These are phyloP conservation scores for Lytechinus variegatus DNA, from an alignment of 35 echinoderm and acorn worm species.

Conservation along the genomic window DNA sequence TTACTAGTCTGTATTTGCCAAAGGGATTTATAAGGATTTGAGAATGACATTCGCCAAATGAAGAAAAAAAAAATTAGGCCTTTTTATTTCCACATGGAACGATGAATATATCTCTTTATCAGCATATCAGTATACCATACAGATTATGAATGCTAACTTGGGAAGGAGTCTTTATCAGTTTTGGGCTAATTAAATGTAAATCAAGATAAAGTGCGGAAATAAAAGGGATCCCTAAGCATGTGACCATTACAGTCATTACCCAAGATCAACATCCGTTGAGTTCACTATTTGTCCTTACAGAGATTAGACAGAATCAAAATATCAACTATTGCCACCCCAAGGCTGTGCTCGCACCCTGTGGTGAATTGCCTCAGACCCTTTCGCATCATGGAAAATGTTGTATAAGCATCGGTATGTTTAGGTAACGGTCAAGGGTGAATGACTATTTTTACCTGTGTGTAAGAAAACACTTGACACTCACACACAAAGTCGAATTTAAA, in stretches of 20 bases:
- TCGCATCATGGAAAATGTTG: neutral
- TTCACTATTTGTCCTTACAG: neutral
- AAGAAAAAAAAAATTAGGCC: neutral
- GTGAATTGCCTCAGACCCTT: neutral
- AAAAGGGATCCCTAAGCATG: neutral
- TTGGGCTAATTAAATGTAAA: neutral
- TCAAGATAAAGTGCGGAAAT: neutral
- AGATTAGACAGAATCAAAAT: constrained; percentile 19
- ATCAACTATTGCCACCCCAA: neutral
- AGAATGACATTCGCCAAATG: neutral
- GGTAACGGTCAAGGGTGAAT: too few species aligned
- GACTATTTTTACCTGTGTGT: too few species aligned
- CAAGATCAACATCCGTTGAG: neutral
- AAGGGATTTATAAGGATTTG: neutral
- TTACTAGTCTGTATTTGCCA: neutral
- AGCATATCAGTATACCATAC: neutral
- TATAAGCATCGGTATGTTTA: neutral
- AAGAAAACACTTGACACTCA: too few species aligned
- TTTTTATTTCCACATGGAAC: neutral
- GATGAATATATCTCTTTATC: neutral
- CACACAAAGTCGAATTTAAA: too few species aligned
- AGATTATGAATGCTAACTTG: neutral
- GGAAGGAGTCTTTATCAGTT: neutral
- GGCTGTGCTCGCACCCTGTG: neutral
- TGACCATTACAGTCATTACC: neutral